phyloP scores from a whole-genome alignment of 2,113 vertebrate species.

The Psilopogon haemacephalus region DNA sequence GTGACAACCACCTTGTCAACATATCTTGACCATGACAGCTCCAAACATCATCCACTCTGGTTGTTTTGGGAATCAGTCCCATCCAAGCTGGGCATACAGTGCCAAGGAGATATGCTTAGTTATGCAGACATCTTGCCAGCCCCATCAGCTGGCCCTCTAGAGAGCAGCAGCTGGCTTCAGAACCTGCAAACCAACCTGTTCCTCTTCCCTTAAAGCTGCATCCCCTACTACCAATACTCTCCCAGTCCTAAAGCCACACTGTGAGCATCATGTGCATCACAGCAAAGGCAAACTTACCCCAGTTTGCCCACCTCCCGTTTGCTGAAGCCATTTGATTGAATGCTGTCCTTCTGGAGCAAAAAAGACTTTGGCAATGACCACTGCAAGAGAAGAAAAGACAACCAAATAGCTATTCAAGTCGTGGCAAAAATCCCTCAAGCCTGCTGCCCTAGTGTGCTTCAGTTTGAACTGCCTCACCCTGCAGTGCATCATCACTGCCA shows the following conservation, averaged over 20 bases:
- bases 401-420: neutral
- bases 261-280: accelerated
- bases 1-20: neutral
- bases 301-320: conserved; percentile 50
- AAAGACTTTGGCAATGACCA: conserved; percentile 71
- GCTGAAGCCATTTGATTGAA: conserved; percentile 27
- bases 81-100: neutral
- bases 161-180: neutral
- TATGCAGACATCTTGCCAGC: neutral
- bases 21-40: neutral
- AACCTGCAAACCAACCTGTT: neutral
- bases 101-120: neutral
- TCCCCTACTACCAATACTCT: neutral
- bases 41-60: neutral
- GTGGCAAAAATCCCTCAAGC: neutral
- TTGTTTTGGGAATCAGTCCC: neutral
- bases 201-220: neutral
- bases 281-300: conserved; percentile 60
- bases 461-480: conserved; percentile 14
- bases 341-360: conserved; percentile 41
- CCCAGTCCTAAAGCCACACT: neutral
- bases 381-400: conserved; percentile 57
- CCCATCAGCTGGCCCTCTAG: neutral
- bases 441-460: neutral
- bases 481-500: neutral